phyloP scores from a whole-genome alignment of 2,113 vertebrate species.

The Clarias batrachus region DNA sequence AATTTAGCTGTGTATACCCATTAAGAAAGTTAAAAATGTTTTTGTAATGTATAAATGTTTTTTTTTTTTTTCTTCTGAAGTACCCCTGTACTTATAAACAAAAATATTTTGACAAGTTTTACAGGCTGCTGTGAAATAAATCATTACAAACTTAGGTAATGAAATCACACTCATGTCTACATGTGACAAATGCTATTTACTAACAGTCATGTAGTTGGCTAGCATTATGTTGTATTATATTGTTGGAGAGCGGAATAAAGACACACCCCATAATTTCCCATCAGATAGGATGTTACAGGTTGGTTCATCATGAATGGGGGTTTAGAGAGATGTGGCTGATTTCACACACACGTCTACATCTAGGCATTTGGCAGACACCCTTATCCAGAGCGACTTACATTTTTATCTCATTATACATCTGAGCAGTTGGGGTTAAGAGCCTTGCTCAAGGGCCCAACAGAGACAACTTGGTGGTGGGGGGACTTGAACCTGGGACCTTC shows the following conservation, averaged over 20 bases:
- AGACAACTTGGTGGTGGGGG: no score
- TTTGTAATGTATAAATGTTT: not conserved
- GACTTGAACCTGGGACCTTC: no score
- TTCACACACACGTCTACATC: no score
- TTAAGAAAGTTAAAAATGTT: not conserved
- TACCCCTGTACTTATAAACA: not conserved
- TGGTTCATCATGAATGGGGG: not conserved
- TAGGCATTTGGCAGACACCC: no score
- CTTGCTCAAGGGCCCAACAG: no score
- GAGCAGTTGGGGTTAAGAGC: no score
- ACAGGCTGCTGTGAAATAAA: not conserved
- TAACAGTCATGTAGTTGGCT: not conserved
- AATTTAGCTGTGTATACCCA: not conserved
- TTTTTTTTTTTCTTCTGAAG: not conserved
- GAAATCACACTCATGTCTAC: not conserved
- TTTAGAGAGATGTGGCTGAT: not conserved
- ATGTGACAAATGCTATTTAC: not conserved
- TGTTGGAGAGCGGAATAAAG: not conserved
- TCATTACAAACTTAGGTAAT: not conserved
- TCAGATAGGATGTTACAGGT: not conserved
- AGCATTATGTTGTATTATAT: not conserved
- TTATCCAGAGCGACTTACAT: no score
- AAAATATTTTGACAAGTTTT: slow-evolving; percentile 20
- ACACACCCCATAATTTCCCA: not conserved
- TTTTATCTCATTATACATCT: no score